Percentiles rank a stretch among this genome's conserved stretches.
Conservation (phyloP, 2,797 vertebrate genomes). For the Alca torda region DNA sequence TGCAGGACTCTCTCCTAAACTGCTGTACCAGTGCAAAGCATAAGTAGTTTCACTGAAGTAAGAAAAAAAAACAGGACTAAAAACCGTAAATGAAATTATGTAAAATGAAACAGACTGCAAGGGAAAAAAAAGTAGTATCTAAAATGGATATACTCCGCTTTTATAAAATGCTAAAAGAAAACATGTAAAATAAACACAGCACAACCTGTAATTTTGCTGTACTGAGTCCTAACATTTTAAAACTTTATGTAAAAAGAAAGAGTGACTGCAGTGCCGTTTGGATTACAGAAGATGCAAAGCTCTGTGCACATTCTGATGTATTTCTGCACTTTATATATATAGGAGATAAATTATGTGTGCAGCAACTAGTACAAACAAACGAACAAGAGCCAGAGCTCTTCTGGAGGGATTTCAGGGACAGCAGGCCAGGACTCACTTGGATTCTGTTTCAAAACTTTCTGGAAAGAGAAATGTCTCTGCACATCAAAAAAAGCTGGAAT, state of each 20-base stretch:
- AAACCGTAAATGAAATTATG: neutral
- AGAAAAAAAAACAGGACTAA: neutral
- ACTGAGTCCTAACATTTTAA: neutral
- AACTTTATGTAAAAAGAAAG: neutral
- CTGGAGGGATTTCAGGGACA: slow-evolving; percentile 47
- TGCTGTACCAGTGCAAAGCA: neutral
- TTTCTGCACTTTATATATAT: slow-evolving; percentile 40
- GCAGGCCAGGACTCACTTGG: slow-evolving; percentile 53
- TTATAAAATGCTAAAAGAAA: neutral
- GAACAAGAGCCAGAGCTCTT: slow-evolving; percentile 23
- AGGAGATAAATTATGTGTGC: slow-evolving; percentile 43
- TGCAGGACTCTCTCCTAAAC: neutral
- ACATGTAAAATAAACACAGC: neutral
- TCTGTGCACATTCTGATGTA: neutral
- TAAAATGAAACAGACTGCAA: neutral
- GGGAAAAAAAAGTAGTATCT: neutral
- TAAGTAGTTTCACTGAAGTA: neutral
- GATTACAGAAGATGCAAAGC: neutral
- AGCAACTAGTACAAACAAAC: slow-evolving; percentile 45
- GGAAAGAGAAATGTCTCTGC: slow-evolving; percentile 8
- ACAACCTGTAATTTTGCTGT: neutral
- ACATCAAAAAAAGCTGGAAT: slow-evolving; percentile 37
- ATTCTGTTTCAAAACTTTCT: slow-evolving; percentile 65
- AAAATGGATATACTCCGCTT: neutral
- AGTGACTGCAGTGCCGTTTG: neutral